Conservation (phyloP, 2,797 vertebrate genomes). For the Gymnocypris eckloni region DNA sequence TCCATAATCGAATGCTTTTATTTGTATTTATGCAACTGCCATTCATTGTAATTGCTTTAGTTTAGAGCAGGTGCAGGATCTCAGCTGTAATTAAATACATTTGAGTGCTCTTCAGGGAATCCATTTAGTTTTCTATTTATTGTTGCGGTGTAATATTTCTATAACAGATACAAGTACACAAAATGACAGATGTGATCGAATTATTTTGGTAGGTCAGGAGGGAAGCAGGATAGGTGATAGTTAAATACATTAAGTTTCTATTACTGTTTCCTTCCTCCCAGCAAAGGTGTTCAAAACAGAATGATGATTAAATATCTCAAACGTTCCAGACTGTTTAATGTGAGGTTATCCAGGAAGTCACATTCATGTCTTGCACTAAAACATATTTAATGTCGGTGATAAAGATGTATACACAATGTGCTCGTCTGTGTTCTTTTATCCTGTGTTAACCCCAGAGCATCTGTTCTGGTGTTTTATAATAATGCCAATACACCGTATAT, state of each 20-base stretch:
- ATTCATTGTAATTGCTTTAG: slow-evolving; percentile 8
- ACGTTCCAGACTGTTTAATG: not conserved
- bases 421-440: slow-evolving; percentile 1
- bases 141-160: slow-evolving; percentile 5
- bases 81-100: slow-evolving; percentile 6
- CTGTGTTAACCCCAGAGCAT: not conserved
- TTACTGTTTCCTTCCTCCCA: not conserved
- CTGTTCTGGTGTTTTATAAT: not conserved
- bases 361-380: not conserved
- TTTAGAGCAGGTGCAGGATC: slow-evolving; percentile 17
- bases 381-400: slow-evolving; percentile 24
- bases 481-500: not conserved
- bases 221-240: not conserved
- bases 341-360: slow-evolving; percentile 13
- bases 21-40: not conserved
- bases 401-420: slow-evolving; percentile 17
- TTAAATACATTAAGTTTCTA: not conserved
- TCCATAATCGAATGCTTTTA: too few relatives aligned
- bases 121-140: not conserved
- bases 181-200: not conserved
- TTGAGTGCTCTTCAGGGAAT: slow-evolving; percentile 2
- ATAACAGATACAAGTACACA: not conserved
- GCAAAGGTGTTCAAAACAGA: not conserved
- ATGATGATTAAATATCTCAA: not conserved
- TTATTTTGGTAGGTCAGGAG: not conserved